phyloP scores from a whole-genome alignment of 2,113 vertebrate genomes.

The Alouatta palliata region DNA sequence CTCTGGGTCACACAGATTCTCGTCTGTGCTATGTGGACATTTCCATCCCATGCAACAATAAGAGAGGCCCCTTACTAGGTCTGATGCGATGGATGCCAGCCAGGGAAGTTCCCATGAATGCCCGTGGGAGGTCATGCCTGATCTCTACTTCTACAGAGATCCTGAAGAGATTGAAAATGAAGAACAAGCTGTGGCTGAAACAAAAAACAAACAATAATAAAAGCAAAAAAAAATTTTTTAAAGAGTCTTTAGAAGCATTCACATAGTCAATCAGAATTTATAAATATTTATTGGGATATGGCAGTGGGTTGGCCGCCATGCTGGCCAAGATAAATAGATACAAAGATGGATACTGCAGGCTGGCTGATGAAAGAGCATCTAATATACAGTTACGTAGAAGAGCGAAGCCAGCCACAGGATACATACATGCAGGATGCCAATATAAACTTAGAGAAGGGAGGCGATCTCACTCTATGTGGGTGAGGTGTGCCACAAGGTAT shows the following conservation, averaged over 20 bases:
- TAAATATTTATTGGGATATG: neutral
- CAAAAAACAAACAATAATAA: too few relatives aligned
- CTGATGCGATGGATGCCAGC: neutral
- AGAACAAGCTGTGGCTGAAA: neutral
- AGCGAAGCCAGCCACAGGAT: rapidly evolving
- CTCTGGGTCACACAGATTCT: neutral
- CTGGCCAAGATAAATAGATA: too few relatives aligned
- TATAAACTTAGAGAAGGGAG: neutral
- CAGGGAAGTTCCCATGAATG: neutral
- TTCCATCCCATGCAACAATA: neutral
- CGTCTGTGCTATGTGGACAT: too few relatives aligned
- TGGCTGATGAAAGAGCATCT: neutral
- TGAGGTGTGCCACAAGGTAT: neutral
- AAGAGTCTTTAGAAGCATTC: neutral
- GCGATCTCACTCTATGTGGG: neutral
- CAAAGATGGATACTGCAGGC: neutral
- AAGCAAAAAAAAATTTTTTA: neutral
- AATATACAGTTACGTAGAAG: neutral
- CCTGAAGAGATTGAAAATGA: neutral
- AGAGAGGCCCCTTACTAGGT: neutral
- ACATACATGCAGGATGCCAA: neutral
- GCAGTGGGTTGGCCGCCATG: neutral
- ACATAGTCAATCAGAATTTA: neutral
- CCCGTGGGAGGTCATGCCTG: neutral
- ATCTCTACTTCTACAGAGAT: neutral